Conservation (phyloP, 2,888 invertebrate genomes). For the Tetranychus piercei region DNA sequence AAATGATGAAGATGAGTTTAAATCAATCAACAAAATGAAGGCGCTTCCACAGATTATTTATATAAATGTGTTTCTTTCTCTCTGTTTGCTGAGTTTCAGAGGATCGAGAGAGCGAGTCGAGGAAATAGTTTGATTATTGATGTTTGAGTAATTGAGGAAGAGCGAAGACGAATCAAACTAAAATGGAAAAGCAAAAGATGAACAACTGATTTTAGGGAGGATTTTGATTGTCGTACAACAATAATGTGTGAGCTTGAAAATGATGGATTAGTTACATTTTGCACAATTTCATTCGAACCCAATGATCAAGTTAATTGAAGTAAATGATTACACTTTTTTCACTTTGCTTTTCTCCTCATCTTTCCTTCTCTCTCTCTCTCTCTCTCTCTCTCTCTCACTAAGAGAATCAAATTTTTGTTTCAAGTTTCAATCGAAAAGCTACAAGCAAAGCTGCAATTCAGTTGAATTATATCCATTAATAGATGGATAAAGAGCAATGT, state of each 20-base stretch:
- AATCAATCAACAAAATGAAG: slow-evolving; percentile 1
- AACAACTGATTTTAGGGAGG: slow-evolving; percentile 1
- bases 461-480: no score
- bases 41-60: neutral
- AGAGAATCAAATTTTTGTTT: no score
- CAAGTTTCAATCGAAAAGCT: no score
- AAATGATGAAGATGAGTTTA: neutral
- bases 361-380: neutral
- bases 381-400: no score
- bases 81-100: no score
- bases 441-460: no score
- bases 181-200: neutral
- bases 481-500: no score
- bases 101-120: neutral
- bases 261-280: neutral
- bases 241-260: neutral
- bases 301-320: slow-evolving; percentile 1
- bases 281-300: neutral
- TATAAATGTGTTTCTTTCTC: no score
- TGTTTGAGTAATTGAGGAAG: neutral
- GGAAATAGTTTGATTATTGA: neutral
- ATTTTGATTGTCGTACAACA: neutral
- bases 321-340: neutral
- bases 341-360: neutral
- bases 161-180: neutral